Evolutionary conservation across 2,797 vertebrate genomes (phyloP).

Genomic region (Catostomus latipinnis): DNA sequence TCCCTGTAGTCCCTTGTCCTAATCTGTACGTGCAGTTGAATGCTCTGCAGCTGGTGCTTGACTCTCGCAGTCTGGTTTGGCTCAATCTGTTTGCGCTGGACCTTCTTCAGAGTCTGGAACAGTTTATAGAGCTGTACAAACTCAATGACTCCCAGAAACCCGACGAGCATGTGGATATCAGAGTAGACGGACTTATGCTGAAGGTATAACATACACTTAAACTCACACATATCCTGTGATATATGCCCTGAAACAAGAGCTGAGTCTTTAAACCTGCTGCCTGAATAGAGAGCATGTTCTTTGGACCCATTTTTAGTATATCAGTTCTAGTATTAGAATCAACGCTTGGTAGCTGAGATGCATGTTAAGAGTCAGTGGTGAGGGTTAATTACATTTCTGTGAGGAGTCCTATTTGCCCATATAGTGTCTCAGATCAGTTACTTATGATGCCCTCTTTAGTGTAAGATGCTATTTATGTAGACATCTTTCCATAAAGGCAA

Average conservation of each 20-base stretch:
- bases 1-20: constrained; percentile 87
- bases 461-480: too few relatives aligned
- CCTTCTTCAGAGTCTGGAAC: constrained; percentile 94
- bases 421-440: too few relatives aligned
- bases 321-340: too few relatives aligned
- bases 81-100: constrained; percentile 94
- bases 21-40: constrained; percentile 96
- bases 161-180: constrained; percentile 94
- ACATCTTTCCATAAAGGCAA: too few relatives aligned
- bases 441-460: too few relatives aligned
- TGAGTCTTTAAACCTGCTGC: background rate
- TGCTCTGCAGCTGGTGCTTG: constrained; percentile 94
- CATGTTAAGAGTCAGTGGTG: too few relatives aligned
- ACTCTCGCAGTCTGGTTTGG: constrained; percentile 96
- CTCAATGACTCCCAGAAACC: constrained; percentile 93
- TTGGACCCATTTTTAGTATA: too few relatives aligned
- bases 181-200: constrained; percentile 95
- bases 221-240: too few relatives aligned
- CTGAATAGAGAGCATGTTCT: too few relatives aligned
- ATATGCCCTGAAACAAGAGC: background rate
- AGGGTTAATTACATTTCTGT: too few relatives aligned
- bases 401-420: too few relatives aligned
- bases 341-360: too few relatives aligned
- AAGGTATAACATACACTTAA: constrained; percentile 79
- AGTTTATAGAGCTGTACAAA: constrained; percentile 98